Evolutionary conservation across 1,140 invertebrate species (phyloP), one percentile per base, ranked within the genome.

Genomic region (Apis dorsata): DNA sequence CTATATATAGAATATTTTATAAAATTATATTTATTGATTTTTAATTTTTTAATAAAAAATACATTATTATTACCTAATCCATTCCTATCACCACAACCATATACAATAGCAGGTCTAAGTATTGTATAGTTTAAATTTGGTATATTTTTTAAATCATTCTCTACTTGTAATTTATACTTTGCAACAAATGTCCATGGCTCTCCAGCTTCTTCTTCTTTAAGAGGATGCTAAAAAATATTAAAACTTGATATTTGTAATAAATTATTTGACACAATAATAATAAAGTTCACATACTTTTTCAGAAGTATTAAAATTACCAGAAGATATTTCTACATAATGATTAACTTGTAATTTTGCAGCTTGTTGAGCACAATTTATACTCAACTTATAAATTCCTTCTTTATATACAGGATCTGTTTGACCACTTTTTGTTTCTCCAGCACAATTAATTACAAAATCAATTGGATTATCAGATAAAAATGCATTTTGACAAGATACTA

Each of bases 371-470:
- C 97, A 98, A 91, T 98, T 98, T 17, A 96, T 88, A 91, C 97
- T 97, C 4, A 99, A 94, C 89, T 97, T 97, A 28, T 96, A 95
- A 87, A 98, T 97, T 11, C 98, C 98, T 93, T 99, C 98, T 90
- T 96, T 96, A 92, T 98, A 98, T 12, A 98, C 97, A 1, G 97
- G 96, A 93, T 98, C 97, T 59, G 96, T 97, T 94, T 98, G 97
- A 28, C 97, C 97, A 85, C 96, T 95, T 93, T 98, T 97, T 3
- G 98, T 98, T 94, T 99, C 98, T 12, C 97, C 97, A 17, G 98
- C 98, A 91, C 98, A 97, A 94, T 99, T 98, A 71, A 98, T 96
- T 49, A 98, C 97, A 94, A 96, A 96, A 91, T 97, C 96, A 95
- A 97, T 97, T 15, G 93, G 90, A 2, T 90, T 89, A 59, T 93